Conservation (phyloP, 1,140 invertebrate species). For the Thrips palmi region DNA sequence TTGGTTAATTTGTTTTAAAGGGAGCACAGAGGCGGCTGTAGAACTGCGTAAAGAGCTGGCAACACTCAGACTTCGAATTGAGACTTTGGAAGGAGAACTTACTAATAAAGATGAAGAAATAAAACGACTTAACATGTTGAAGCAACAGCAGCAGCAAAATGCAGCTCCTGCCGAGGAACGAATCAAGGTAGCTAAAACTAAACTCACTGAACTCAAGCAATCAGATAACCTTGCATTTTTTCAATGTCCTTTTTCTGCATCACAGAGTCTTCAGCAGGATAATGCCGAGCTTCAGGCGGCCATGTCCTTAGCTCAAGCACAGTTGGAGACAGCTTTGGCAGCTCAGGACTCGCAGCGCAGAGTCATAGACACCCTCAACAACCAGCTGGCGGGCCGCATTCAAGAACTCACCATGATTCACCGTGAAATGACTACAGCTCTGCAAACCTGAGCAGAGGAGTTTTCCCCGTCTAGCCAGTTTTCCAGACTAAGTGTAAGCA, state of each 20-base stretch:
- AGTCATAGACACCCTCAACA: constrained; percentile 67
- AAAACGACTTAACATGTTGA: constrained; percentile 21
- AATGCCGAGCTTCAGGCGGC: constrained; percentile 52
- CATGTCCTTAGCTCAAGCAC: constrained; percentile 56
- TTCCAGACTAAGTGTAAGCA: no score
- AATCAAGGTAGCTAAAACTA: constrained; percentile 18
- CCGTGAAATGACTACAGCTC: constrained; percentile 58
- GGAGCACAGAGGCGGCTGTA: constrained; percentile 26
- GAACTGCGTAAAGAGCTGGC: constrained; percentile 38
- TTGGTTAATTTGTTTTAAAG: constrained; percentile 15
- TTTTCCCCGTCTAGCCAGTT: no score
- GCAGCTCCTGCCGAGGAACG: constrained; percentile 18
- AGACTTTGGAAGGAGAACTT: constrained; percentile 53
- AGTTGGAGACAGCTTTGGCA: constrained; percentile 60
- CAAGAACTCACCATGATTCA: constrained; percentile 72
- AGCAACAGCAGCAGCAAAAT: constrained; percentile 13
- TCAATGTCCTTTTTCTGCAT: constrained; percentile 13
- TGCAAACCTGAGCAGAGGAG: constrained; percentile 58
- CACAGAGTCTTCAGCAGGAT: constrained; percentile 45
- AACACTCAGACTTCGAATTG: constrained; percentile 48
- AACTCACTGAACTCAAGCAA: no score
- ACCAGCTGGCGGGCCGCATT: constrained; percentile 62
- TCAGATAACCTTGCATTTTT: no score
- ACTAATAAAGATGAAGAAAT: constrained; percentile 64
- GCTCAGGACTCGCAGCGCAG: constrained; percentile 68